Base-by-base conservation (phyloP, 2,797 vertebrate species). In the Myotis planiceps region DNA sequence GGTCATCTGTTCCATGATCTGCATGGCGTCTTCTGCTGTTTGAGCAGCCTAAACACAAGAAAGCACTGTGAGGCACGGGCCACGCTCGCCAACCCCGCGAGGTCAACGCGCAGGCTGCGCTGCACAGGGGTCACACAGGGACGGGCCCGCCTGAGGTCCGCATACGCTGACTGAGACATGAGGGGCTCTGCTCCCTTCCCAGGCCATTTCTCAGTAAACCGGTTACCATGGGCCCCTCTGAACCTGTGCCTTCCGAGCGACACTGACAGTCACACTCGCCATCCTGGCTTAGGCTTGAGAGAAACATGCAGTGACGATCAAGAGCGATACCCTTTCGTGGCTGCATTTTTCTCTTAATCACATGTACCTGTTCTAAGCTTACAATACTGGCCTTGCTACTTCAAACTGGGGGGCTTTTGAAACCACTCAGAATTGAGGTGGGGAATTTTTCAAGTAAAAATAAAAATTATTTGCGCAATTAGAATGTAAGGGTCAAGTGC, bases 1-100 rank as follows among this genome's bases (percentile, higher is more conserved):
- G 94, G 98, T 99, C 97, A 99, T 98, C 97, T 98, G 99, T 75
- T 99, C 98, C 88, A 99, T 96, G 66, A 99, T 98, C 96, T 99
- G 99, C 27, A 98, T 94, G 75, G 99, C 97, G 95, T 99, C 99
- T 85, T 99, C 99, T 76, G 99, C 99, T 53, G 98, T 97, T 96
- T 99, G 98, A 86, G 98, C 96, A 74, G 98, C 99, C 99, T 99
- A 89, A 5, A 98, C 9, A 72, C 29, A 97, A 96, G 27, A 92
- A 69, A 25, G 5, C n/a, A 13, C 4, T 1, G 29, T 98, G 84
- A 97, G 93, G n/a, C 72, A 47, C 1, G 19, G 13, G 27, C 8
- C 13, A 45, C 10, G 29, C 32, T n/a, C 0, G 0, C 10, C 13
- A 3, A 8, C 29, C 66, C 66, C 9, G 5, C 65, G 1, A 32